phyloP scores from a whole-genome alignment of 2,113 vertebrate genomes.

The Brachyhypopomus occidentalis region DNA sequence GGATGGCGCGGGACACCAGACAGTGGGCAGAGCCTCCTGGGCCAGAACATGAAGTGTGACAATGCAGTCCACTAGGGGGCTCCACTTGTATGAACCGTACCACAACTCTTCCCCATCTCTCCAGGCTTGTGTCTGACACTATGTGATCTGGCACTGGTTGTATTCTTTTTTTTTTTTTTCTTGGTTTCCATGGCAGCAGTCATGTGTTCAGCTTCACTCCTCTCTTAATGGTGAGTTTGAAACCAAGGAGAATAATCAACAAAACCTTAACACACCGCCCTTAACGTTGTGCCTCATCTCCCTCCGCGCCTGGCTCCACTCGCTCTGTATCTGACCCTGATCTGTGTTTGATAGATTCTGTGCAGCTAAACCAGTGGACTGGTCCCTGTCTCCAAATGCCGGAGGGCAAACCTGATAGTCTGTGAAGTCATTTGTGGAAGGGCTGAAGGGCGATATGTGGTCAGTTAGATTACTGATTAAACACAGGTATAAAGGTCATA shows the following conservation, averaged over 20 bases:
- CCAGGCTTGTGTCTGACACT: too few species aligned
- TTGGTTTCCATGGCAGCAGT: not conserved
- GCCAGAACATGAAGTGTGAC: too few species aligned
- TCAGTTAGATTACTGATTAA: not conserved
- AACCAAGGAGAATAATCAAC: slow-evolving; percentile 22
- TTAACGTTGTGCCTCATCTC: slow-evolving; percentile 76
- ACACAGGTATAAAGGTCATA: not conserved
- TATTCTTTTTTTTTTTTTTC: slow-evolving; percentile 4
- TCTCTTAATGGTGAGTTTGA: slow-evolving; percentile 68
- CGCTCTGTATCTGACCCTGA: slow-evolving; percentile 62
- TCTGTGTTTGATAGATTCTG: slow-evolving; percentile 74
- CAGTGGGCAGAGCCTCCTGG: not conserved
- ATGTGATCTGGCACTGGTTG: not conserved
- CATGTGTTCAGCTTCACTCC: slow-evolving; percentile 51
- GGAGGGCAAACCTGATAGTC: not conserved
- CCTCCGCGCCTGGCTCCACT: slow-evolving; percentile 64
- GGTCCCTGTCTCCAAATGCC: not conserved
- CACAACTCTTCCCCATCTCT: too few species aligned
- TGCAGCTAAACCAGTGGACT: slow-evolving; percentile 69
- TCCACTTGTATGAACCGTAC: too few species aligned
- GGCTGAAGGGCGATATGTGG: not conserved
- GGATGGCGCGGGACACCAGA: not conserved
- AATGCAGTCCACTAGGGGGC: too few species aligned
- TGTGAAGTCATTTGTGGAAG: slow-evolving; percentile 38
- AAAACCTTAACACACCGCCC: slow-evolving; percentile 27